Evolutionary conservation across 2,797 vertebrate species (phyloP), one percentile per base, ranked within the genome.

Genomic region (Cottoperca gobio): DNA sequence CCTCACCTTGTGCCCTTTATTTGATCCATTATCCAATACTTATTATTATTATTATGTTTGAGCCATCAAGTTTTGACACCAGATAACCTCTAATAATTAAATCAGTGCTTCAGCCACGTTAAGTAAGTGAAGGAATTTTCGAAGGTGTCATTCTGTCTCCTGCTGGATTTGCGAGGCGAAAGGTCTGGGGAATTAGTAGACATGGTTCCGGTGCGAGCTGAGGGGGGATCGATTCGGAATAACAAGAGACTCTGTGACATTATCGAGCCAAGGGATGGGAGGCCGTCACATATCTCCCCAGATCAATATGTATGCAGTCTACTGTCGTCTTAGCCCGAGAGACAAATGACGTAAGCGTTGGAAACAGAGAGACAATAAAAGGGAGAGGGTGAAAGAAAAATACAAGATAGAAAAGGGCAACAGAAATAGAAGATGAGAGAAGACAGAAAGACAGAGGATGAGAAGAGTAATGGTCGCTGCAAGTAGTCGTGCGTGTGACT

Each of bases 241-340:
- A 93, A 93, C 91, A 92, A 93, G 93, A 91, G 89, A 86, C 87
- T 90, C 83, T 66, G 90, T 89, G 89, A 92, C 92, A 92, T 92
- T 93, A 93, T 93, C 78, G 91, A 94, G 85, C 90, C 50, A 46
- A 71, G 82, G 86, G 87, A 77, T 76, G 80, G 84, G 74, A 88
- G 79, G 80, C 87, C 81, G 70, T 88, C 87, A 83, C 86, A 92
- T 87, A 84, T 90, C 86, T 82, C 61, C 33, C 42, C 40, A 7
- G 85, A 90, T 94, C 91, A 83, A 94, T 93, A 87, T 62, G 76
- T 78, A 89, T 88, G 86, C 90, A 78, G 89, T 85, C 88, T 72
- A 21, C 76, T 88, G 82, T 91, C 85, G 76, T 81, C 81, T 79
- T 66, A 71, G 80, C 85, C 70, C 10, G 14, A 45, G 72, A 91